Conservation (phyloP, 2,113 vertebrate species). For the Lepus americanus region DNA sequence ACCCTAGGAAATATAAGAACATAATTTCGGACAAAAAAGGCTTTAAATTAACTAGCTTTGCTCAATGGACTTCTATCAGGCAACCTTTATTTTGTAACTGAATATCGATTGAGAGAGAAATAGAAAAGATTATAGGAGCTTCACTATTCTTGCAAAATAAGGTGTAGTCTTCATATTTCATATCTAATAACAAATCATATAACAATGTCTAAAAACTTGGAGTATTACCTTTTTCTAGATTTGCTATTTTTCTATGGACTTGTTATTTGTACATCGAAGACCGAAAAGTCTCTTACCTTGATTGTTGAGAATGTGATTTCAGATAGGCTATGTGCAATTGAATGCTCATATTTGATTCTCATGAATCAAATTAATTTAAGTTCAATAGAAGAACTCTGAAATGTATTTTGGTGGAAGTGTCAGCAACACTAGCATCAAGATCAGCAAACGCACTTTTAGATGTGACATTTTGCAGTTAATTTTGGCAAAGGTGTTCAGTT, state of each 20-base stretch:
- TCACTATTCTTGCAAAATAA: not conserved
- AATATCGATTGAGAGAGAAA: slow-evolving; percentile 57
- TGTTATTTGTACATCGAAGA: not conserved
- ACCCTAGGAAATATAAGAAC: slow-evolving; percentile 61
- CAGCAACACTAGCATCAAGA: not conserved
- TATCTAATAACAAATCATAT: not conserved
- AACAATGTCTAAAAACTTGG: not conserved
- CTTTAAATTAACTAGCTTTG: slow-evolving; percentile 66
- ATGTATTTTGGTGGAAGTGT: not conserved
- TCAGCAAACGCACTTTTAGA: slow-evolving; percentile 24
- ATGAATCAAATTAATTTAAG: not conserved
- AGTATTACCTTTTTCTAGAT: not conserved
- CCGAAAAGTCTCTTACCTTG: not conserved
- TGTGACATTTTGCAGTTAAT: slow-evolving; percentile 57
- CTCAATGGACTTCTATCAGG: slow-evolving; percentile 36
- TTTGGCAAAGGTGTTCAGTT: slow-evolving; percentile 23
- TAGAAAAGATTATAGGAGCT: slow-evolving; percentile 26
- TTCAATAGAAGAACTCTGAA: not conserved
- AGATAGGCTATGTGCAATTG: not conserved
- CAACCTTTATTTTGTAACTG: slow-evolving; percentile 46
- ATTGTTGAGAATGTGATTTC: not conserved
- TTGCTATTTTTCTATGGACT: not conserved
- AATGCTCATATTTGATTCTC: not conserved
- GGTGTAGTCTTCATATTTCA: not conserved
- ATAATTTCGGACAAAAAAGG: slow-evolving; percentile 63